These are phyloP conservation scores for Pseudococcus longispinus DNA, from an alignment of 2,888 invertebrate species.

Conservation along the genomic window DNA sequence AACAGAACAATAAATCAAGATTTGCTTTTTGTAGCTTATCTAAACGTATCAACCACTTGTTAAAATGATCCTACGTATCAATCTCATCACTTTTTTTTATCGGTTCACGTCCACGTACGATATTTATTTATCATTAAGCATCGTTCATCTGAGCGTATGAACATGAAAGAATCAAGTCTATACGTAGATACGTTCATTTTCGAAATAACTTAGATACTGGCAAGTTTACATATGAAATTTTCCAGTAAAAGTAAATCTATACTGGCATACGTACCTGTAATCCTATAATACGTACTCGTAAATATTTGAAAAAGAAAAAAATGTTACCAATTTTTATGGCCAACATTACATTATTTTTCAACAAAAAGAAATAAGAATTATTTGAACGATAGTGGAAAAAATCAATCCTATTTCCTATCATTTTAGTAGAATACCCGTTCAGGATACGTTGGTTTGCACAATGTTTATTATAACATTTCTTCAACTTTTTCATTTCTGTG, in stretches of 20 bases:
- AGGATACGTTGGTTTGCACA: background rate
- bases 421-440: background rate
- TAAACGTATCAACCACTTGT: background rate
- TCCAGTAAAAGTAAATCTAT: conserved; percentile 4
- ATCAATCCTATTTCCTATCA: background rate
- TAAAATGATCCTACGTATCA: background rate
- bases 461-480: background rate
- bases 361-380: background rate
- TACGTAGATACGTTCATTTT: no score
- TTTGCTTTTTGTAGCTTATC: no score
- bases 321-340: background rate
- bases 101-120: background rate
- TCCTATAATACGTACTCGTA: no score
- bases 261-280: background rate
- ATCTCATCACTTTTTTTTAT: background rate
- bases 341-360: background rate
- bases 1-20: background rate
- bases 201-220: no score
- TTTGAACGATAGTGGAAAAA: background rate
- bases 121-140: background rate
- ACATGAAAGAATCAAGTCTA: background rate
- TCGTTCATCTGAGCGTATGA: background rate
- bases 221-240: background rate
- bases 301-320: background rate
- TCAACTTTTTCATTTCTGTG: background rate